Conservation (phyloP, 2,797 vertebrate species). For the Argya squamiceps region DNA sequence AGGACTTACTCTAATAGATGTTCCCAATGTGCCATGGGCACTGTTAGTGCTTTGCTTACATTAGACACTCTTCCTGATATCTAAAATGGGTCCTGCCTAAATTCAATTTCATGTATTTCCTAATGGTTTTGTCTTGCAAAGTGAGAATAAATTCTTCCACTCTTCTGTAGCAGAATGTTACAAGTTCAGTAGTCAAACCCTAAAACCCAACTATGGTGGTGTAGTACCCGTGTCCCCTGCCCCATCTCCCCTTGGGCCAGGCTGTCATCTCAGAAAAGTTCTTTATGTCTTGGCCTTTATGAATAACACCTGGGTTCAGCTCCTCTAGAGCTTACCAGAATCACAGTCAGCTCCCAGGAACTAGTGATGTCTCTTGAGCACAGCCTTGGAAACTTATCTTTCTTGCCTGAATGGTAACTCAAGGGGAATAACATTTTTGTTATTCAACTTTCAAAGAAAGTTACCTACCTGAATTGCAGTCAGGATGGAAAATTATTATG, state of each 20-base stretch:
- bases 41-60: neutral
- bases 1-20: neutral
- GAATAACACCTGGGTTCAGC: neutral
- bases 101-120: neutral
- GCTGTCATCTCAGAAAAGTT: neutral
- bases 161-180: neutral
- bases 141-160: neutral
- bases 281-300: neutral
- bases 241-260: rapidly evolving
- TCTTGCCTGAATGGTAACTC: neutral
- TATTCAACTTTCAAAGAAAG: neutral
- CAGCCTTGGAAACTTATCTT: neutral
- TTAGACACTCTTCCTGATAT: neutral
- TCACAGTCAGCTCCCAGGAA: neutral
- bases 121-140: neutral
- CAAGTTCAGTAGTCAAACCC: neutral
- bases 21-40: neutral
- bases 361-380: neutral
- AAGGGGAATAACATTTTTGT: neutral
- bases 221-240: neutral
- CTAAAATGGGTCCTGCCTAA: neutral
- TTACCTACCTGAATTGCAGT: neutral
- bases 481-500: neutral
- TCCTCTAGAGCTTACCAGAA: neutral
- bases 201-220: neutral